Evolutionary conservation across 2,888 invertebrate species (phyloP).

Genomic region (Caenorhabditis angaria): DNA sequence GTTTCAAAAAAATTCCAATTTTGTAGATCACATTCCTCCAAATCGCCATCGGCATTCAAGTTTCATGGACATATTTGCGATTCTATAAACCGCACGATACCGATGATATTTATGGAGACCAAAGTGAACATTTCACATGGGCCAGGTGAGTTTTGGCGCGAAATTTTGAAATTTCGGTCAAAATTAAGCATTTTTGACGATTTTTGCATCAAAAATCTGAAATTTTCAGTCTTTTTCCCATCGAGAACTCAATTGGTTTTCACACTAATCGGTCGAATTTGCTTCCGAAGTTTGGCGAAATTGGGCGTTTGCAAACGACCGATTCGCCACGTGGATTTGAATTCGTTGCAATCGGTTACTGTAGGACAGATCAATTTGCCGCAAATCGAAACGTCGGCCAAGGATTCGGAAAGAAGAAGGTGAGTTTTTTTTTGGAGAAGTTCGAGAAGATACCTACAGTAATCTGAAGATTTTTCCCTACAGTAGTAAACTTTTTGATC

Average conservation of each 20-base stretch:
- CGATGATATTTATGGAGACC: slow-evolving; percentile 62
- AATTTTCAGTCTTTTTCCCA: slow-evolving; percentile 63
- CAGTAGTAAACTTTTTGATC: no score
- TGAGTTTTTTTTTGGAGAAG: slow-evolving; percentile 8
- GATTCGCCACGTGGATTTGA: slow-evolving; percentile 57
- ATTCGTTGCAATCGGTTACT: slow-evolving; percentile 55
- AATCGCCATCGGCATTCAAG: slow-evolving; percentile 62
- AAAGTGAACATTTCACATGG: slow-evolving; percentile 70
- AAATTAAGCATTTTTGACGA: no score
- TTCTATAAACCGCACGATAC: slow-evolving; percentile 62
- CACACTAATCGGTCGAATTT: slow-evolving; percentile 53
- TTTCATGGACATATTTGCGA: slow-evolving; percentile 69
- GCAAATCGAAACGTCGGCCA: slow-evolving; percentile 44
- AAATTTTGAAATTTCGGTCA: no score
- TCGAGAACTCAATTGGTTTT: slow-evolving; percentile 59
- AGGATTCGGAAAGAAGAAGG: slow-evolving; percentile 54
- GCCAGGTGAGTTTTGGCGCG: slow-evolving; percentile 49
- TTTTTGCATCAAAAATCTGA: background rate
- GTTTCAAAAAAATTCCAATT: background rate
- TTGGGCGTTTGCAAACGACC: slow-evolving; percentile 59
- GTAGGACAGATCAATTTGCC: slow-evolving; percentile 52
- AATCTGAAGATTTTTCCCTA: no score
- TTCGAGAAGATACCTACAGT: background rate
- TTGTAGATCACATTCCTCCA: slow-evolving; percentile 43
- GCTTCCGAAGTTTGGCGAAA: slow-evolving; percentile 54